Evolutionary conservation across 1,140 invertebrate species (phyloP), one percentile per base, ranked within the genome.

Genomic region (Sesamia nonagrioides): DNA sequence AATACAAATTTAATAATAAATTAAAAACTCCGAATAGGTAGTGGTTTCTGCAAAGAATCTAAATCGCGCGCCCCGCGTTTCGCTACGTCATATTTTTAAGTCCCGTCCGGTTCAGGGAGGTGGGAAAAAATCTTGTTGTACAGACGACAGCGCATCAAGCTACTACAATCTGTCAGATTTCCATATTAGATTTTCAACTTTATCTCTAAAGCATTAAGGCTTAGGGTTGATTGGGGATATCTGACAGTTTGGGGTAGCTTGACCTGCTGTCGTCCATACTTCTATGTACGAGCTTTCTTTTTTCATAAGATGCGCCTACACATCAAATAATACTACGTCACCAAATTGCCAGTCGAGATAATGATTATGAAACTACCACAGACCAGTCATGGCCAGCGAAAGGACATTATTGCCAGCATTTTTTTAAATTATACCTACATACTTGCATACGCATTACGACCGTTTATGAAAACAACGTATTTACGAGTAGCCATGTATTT

Each of bases 401-500:
- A 42, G 37, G n/a, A 18, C 37, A 66, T 42, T 66, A 42, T 66
- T 45, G 61, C n/a, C n/a, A n/a, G n/a, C n/a, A n/a, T n/a, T n/a
- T n/a, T n/a, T 21, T 42, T 66, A 42, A 3, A 42, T 66, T 66
- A n/a, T n/a, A n/a, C n/a, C n/a, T n/a, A 42, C 60, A 17, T 42
- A 42, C 37, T 63, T 63, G 11, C 37, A 42, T 66, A 66, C 9
- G 42, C 37, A 45, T 66, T 45, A 42, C 17, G 9, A 58, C 9
- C 45, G 15, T 2, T 58, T 21, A 58, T 15, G 9, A 58, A 11
- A 58, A 58, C 15, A 6, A 58, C 21, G 54, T 58, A 58, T 58
- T 58, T 58, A 58, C 27, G 21, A 58, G 9, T 13, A 33, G 11
- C 13, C 11, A 56, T 56, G 54, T 58, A 13, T 58, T 33, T 9